Evolutionary conservation across 2,888 invertebrate species (phyloP).

Genomic region (Brassicogethes aeneus): DNA sequence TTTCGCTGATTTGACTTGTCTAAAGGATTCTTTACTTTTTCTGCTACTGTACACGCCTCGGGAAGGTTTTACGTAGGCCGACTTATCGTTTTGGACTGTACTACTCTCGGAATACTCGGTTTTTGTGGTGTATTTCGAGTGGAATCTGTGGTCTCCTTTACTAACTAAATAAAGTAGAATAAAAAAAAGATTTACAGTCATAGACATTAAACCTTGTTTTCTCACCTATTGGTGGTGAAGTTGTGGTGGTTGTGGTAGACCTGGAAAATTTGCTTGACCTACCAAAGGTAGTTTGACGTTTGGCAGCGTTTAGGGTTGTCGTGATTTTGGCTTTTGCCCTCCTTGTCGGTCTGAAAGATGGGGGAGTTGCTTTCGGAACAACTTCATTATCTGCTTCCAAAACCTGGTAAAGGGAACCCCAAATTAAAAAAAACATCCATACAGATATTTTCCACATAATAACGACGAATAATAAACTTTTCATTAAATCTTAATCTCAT

Average conservation of each 20-base stretch:
- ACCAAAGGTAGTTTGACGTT: conserved; percentile 2
- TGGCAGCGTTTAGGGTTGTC: background rate
- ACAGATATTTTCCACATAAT: too few species aligned
- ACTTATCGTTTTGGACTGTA: conserved; percentile 6
- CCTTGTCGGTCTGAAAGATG: conserved; percentile 20
- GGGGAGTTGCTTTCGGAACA: conserved; percentile 18
- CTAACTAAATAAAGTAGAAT: background rate
- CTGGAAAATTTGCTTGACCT: conserved; percentile 11
- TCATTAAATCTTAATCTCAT: too few species aligned
- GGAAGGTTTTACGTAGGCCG: conserved; percentile 16
- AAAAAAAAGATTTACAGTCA: background rate
- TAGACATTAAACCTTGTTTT: background rate
- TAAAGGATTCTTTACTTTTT: conserved; percentile 12
- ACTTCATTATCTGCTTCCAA: conserved; percentile 25
- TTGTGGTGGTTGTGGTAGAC: conserved; percentile 13
- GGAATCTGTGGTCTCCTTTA: conserved; percentile 28
- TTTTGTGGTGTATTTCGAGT: conserved; percentile 25
- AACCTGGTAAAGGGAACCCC: too few species aligned
- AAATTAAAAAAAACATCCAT: too few species aligned
- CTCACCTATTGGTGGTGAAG: background rate
- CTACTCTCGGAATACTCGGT: background rate
- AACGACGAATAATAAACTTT: too few species aligned
- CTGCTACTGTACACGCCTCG: conserved; percentile 29
- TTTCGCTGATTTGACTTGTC: conserved; percentile 11
- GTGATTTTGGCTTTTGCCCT: conserved; percentile 11